Base-by-base conservation (phyloP, 2,113 vertebrate genomes). In the Empidonax traillii region DNA sequence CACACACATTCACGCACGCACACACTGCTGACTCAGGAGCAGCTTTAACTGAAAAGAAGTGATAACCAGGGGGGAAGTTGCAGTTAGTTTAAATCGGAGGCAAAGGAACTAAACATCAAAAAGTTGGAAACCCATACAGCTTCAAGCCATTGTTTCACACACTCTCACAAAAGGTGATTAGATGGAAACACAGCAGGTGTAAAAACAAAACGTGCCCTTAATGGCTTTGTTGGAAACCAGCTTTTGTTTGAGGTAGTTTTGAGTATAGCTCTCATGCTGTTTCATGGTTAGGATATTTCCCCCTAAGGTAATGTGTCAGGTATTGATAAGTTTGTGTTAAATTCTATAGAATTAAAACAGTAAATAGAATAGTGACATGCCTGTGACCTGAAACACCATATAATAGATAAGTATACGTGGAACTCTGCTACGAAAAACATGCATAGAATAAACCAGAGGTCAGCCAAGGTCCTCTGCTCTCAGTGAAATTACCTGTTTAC, bases 311-410 rank as follows among this genome's bases (percentile, higher is more conserved):
- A 62, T 37, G 23, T 93, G 90, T 91, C 68, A 85, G 55, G 25
- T 94, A 95, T 95, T 75, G 92, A 92, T 96, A 96, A 88, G 90
- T 95, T 91, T 90, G 67, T 80, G 95, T 94, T 89, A 89, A 92
- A 44, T 94, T 93, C 84, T 61, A 44, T 84, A 41, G 93, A 95
- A 95, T 94, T 96, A 95, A 92, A 91, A 76, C 49, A 91, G 89
- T 92, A 92, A 96, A 97, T 93, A 95, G 90, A 91, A 96, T 85
- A 75, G 22, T 91, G 94, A 87, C 76, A 72, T 49, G 39, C 52
- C 58, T 96, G 61, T 88, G 94, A 91, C 90, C 89, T 89, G 79
- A 80, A 87, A 90, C 30, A 68, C 41, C 12, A 1, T 79, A 80
- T 88, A 94, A 80, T 49, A 95, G 53, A 79, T 90, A 96, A 90